Conservation (phyloP, 1,140 invertebrate genomes). For the Tetragonula clypearis region DNA sequence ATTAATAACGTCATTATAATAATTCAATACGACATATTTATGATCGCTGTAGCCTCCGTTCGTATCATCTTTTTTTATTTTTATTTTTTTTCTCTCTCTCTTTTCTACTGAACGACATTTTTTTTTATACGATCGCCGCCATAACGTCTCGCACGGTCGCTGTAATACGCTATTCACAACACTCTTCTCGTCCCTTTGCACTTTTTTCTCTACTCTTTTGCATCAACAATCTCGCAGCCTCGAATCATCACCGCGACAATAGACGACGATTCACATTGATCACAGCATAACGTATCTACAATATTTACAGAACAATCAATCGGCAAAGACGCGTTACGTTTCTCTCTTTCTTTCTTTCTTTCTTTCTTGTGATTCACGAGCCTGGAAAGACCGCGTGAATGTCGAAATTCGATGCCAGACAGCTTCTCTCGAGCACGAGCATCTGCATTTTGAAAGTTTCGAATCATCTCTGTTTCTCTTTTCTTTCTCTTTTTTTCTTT, state of each 20-base stretch:
- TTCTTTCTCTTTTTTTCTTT: no score
- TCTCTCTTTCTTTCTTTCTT: constrained; percentile 11
- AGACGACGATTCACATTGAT: constrained; percentile 60
- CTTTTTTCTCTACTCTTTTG: constrained; percentile 5
- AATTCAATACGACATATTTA: constrained; percentile 64
- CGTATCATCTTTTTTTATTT: background rate
- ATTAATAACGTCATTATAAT: constrained; percentile 68
- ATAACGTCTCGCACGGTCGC: constrained; percentile 38
- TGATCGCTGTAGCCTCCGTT: constrained; percentile 58
- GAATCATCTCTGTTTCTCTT: background rate
- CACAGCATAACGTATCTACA: constrained; percentile 69
- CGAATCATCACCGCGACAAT: constrained; percentile 59
- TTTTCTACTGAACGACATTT: constrained; percentile 55
- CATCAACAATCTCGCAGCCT: constrained; percentile 65
- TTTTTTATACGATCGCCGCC: constrained; percentile 43
- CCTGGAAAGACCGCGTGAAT: background rate
- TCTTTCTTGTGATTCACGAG: background rate
- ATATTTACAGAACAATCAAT: constrained; percentile 67
- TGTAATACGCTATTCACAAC: constrained; percentile 56
- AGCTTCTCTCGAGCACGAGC: background rate
- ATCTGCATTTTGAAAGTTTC: background rate
- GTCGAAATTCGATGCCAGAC: background rate
- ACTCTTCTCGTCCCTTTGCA: constrained; percentile 37
- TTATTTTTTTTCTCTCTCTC: background rate
- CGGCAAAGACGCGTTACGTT: constrained; percentile 62